These are phyloP conservation scores for Pristionchus japonicus DNA, from an alignment of 2,888 invertebrate species.

Conservation along the genomic window DNA sequence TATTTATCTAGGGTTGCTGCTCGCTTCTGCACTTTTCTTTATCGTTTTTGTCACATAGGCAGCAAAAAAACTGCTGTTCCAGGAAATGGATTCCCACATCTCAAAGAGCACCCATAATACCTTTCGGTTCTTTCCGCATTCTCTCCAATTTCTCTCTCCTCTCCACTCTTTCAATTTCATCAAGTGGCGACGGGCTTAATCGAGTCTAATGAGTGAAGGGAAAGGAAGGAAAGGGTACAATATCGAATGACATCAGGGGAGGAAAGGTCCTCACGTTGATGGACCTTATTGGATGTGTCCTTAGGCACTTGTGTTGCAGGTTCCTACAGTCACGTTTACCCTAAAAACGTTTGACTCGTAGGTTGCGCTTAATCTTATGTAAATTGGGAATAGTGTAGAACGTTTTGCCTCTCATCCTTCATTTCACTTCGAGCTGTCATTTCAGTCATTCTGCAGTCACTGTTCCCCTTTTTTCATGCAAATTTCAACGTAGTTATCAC, in stretches of 20 bases:
- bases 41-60: background rate
- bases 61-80: no score
- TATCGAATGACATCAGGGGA: background rate
- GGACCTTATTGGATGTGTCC: background rate
- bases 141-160: background rate
- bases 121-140: background rate
- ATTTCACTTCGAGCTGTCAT: no score
- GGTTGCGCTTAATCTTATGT: no score
- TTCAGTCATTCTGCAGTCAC: no score
- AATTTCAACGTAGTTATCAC: no score
- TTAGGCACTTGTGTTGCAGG: no score
- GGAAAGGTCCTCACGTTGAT: background rate
- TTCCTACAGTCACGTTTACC: no score
- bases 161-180: conserved; percentile 27
- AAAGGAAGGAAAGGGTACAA: background rate
- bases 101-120: background rate
- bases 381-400: no score
- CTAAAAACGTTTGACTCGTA: no score
- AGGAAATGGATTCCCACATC: background rate
- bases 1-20: background rate
- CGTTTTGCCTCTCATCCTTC: no score
- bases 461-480: no score
- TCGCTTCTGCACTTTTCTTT: background rate
- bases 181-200: conserved; percentile 15
- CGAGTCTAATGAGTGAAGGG: conserved; percentile 21